Conservation (phyloP, 1,140 invertebrate species). For the Pachypeltis micranthus region DNA sequence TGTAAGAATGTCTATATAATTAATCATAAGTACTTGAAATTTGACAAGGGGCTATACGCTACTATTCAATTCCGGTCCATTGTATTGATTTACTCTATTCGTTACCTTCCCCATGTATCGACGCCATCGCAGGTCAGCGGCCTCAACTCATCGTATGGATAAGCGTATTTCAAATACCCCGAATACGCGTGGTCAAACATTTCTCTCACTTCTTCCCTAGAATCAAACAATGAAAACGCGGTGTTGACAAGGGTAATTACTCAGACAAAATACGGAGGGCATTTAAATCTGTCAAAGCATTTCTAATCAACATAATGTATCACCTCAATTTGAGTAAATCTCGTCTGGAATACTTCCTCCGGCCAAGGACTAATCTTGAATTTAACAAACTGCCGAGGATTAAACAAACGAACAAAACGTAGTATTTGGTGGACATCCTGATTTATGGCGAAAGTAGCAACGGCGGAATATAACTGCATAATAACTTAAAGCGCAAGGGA, state of each 20-base stretch:
- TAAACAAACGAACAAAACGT: no score
- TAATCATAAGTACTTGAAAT: no score
- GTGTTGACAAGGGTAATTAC: neutral
- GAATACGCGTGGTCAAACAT: constrained; percentile 97
- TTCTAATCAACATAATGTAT: neutral
- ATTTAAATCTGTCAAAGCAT: neutral
- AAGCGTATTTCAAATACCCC: constrained; percentile 87
- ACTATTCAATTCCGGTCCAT: no score
- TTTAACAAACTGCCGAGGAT: constrained; percentile 6
- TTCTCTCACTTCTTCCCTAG: constrained; percentile 64
- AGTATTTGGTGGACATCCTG: no score
- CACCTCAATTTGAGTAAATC: constrained; percentile 19
- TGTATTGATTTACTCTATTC: no score
- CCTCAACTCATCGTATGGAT: constrained; percentile 91
- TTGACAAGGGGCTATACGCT: no score
- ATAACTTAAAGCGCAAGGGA: no score
- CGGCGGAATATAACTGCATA: no score
- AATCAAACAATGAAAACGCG: constrained; percentile 8
- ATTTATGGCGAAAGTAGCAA: no score
- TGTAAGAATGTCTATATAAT: no score
- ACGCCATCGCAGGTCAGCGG: constrained; percentile 90
- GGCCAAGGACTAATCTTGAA: neutral
- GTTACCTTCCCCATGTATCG: constrained; percentile 90
- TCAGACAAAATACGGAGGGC: neutral
- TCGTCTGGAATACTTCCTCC: constrained; percentile 16